Conservation (phyloP, 2,888 invertebrate species). For the Sepiola atlantica region DNA sequence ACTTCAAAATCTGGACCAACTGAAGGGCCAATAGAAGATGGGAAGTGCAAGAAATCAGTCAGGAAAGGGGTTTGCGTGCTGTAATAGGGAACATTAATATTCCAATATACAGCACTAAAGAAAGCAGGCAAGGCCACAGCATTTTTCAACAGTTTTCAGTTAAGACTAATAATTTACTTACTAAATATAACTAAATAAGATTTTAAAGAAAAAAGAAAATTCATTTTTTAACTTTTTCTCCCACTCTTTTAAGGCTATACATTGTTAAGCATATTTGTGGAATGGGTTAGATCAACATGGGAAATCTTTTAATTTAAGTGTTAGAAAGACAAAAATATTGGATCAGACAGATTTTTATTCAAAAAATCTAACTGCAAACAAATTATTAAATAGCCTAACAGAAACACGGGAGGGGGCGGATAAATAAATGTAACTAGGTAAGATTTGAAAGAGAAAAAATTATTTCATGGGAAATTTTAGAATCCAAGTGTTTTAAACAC, state of each 20-base stretch:
- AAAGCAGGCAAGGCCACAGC: conserved; percentile 41
- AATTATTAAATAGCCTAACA: not conserved
- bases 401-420: not conserved
- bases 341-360: not conserved
- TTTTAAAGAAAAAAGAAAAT: not conserved
- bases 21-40: conserved; percentile 42
- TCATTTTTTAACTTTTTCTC: not conserved
- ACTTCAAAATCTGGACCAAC: conserved; percentile 47
- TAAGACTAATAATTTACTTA: not conserved
- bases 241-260: not conserved
- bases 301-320: not conserved
- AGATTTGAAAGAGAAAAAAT: too few relatives aligned
- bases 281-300: not conserved
- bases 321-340: not conserved
- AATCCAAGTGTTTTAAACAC: not conserved
- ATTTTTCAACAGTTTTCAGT: not conserved
- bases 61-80: conserved; percentile 24
- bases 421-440: too few relatives aligned
- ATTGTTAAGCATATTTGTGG: not conserved
- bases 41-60: conserved; percentile 32
- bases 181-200: not conserved
- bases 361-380: not conserved
- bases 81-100: not conserved
- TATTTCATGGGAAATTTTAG: not conserved
- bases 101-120: conserved; percentile 37